Base-by-base conservation (phyloP, 1,140 invertebrate species). In the Pectinophora gossypiella region DNA sequence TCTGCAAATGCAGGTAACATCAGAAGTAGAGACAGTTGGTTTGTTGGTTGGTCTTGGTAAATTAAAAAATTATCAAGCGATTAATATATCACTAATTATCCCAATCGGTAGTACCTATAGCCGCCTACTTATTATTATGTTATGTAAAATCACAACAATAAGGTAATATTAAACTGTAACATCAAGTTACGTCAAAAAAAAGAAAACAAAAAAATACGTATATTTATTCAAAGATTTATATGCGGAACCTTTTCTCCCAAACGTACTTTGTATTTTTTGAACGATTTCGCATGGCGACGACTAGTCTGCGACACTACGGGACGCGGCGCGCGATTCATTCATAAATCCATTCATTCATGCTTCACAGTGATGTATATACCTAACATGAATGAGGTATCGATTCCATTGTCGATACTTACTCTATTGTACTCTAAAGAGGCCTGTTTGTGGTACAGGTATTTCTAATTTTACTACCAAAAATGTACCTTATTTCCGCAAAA, bases 331-430 rank as follows among this genome's bases (percentile, higher is more conserved):
- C 22, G 23, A 13, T 57, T 52, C 68, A 67, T 67, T 71, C 61
- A 63, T 49, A 38, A 48, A 59, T 63, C 36, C 48, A 71, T 71
- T 68, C 64, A 68, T 71, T 71, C 61, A 71, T 58, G 19, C 22
- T 32, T 32, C 27, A 61, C 64, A 57, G 56, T 56, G 53, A 61
- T 42, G 45, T 16, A 58, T 58, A 53, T 16, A 15, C 13, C 38
- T 16, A 40, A 19, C 16, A 40, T 40, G 38, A 16, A 40, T 40
- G 38, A 19, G 9, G 38, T 40, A 15, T 13, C 18, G 21, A 32
- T n/a, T 47, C 38, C 45, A 52, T 61, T 59, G 49, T 32, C 27
- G n/a, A 32, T 51, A 42, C 19, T 21, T 19, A 21, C 48, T 55
- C 49, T 36, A 55, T 63, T 56, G 55, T 60, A n/a, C n/a, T 32